Conservation (phyloP, 1,140 invertebrate genomes). For the Trichoplusia ni region DNA sequence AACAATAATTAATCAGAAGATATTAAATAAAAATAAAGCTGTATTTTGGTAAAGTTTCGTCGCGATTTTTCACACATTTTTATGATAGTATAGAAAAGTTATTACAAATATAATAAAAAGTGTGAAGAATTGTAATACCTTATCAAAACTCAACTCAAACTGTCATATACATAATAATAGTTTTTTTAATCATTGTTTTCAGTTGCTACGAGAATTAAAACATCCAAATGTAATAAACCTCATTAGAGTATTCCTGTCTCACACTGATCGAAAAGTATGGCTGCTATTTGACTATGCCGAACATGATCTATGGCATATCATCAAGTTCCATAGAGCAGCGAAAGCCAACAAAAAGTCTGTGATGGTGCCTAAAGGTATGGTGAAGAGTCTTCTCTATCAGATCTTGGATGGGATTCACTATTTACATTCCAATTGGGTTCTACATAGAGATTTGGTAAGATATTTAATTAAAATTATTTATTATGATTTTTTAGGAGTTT, state of each 20-base stretch:
- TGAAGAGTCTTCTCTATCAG: constrained; percentile 99
- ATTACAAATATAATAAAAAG: too few species aligned
- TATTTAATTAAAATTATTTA: too few species aligned
- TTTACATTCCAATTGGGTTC: constrained; percentile 99
- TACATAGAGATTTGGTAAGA: constrained; percentile 97
- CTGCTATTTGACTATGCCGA: constrained; percentile 99
- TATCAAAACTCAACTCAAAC: too few species aligned
- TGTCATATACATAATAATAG: too few species aligned
- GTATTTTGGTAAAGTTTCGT: too few species aligned
- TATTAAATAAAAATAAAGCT: too few species aligned
- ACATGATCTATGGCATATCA: constrained; percentile 99
- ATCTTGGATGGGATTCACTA: constrained; percentile 99
- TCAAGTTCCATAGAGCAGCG: constrained; percentile 98
- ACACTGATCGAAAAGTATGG: constrained; percentile 98
- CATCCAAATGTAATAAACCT: constrained; percentile 99
- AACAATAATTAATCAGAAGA: too few species aligned
- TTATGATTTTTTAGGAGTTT: too few species aligned
- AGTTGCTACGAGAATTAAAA: constrained; percentile 97
- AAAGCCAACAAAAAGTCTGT: constrained; percentile 99
- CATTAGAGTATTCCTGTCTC: constrained; percentile 98
- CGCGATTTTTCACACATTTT: too few species aligned
- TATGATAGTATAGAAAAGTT: too few species aligned
- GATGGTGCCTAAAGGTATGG: constrained; percentile 98
- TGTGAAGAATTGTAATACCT: too few species aligned
- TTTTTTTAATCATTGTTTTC: too few species aligned